Conservation (phyloP, 2,113 vertebrate species). For the Hippocampus guttulatus region DNA sequence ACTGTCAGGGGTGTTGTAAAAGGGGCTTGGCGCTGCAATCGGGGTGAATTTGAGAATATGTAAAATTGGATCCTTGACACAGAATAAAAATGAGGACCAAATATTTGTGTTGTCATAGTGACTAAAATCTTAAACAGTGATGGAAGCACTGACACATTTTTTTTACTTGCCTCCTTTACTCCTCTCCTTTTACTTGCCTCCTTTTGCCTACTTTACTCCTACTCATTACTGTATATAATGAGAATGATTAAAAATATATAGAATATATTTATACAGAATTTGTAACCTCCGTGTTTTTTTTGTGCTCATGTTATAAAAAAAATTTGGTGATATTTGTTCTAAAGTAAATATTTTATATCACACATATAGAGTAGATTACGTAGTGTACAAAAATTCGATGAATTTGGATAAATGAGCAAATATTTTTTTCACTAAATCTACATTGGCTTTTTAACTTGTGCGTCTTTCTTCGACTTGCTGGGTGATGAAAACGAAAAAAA, state of each 20-base stretch:
- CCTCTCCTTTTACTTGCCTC: background rate
- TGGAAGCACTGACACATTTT: background rate
- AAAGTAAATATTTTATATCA: too few species aligned
- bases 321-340: too few species aligned
- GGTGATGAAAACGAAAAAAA: too few species aligned
- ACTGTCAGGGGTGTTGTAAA: constrained; percentile 24
- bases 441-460: too few species aligned
- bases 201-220: too few species aligned
- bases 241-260: background rate
- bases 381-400: too few species aligned
- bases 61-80: too few species aligned
- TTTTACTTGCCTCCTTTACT: background rate
- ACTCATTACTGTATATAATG: background rate
- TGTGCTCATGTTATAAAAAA: background rate
- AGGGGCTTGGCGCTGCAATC: background rate
- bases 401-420: too few species aligned
- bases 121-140: background rate
- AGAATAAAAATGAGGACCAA: background rate
- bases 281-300: background rate
- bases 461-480: too few species aligned
- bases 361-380: too few species aligned
- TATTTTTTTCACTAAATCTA: too few species aligned
- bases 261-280: background rate
- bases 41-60: background rate
- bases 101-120: background rate